Percentiles rank a stretch among this genome's conserved stretches.
phyloP scores from a whole-genome alignment of 92 coral and sea anemone species.

The Parazoanthus darwini region DNA sequence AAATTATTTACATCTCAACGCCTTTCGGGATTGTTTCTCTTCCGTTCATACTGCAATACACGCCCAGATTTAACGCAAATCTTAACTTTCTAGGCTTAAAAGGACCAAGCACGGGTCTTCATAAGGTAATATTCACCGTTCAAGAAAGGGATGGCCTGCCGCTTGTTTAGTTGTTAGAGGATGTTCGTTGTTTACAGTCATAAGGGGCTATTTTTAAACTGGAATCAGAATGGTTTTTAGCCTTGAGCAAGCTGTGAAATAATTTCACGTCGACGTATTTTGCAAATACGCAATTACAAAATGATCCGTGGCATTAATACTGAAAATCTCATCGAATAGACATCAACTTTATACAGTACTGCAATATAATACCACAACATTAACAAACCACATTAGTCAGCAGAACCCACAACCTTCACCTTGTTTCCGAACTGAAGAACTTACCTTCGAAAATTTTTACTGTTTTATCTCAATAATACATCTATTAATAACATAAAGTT shows the following conservation, averaged over 20 bases:
- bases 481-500: neutral
- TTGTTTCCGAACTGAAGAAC: neutral
- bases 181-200: neutral
- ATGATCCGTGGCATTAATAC: neutral
- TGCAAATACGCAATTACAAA: too few species aligned
- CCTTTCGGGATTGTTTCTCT: neutral
- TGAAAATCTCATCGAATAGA: neutral
- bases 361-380: too few species aligned
- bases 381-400: neutral
- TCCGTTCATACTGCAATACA: neutral
- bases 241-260: neutral
- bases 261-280: neutral
- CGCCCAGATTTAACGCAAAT: neutral
- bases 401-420: conserved; percentile 8
- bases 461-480: conserved; percentile 13
- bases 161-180: neutral
- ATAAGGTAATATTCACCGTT: neutral
- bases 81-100: neutral
- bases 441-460: neutral
- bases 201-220: neutral
- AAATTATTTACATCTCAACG: neutral
- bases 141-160: neutral
- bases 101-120: neutral
- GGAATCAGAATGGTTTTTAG: neutral
- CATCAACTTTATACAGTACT: neutral